phyloP scores from a whole-genome alignment of 92 coral and sea anemone genomes.

The Zoanthus sansibaricus region DNA sequence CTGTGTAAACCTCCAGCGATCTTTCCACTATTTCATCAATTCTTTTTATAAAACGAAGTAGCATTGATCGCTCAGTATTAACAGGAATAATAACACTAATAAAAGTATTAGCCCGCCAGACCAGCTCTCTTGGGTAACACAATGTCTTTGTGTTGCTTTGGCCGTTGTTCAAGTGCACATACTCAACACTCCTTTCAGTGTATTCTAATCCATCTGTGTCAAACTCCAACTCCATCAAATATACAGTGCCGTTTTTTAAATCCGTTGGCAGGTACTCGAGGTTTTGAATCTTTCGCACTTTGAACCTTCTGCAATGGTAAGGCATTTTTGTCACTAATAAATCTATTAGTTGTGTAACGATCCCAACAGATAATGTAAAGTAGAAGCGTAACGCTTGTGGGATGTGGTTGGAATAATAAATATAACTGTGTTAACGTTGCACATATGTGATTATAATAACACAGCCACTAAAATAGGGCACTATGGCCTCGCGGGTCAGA shows the following conservation, averaged over 20 bases:
- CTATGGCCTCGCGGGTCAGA: too few species aligned
- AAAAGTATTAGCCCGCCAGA: conserved; percentile 60
- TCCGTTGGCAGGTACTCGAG: conserved; percentile 62
- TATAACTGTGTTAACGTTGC: too few species aligned
- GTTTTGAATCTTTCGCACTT: conserved; percentile 54
- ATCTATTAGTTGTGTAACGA: not conserved
- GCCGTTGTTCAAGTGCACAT: conserved; percentile 52
- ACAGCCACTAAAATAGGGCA: too few species aligned
- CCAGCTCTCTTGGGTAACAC: conserved; percentile 68
- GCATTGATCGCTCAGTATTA: conserved; percentile 56
- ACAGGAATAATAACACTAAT: conserved; percentile 70
- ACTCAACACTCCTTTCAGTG: conserved; percentile 72
- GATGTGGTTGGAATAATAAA: too few species aligned
- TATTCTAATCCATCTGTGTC: conserved; percentile 81
- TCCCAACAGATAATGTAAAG: too few species aligned
- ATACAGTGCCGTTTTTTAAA: conserved; percentile 30
- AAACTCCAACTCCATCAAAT: conserved; percentile 73
- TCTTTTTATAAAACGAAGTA: conserved; percentile 70
- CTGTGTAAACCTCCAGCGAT: conserved; percentile 75
- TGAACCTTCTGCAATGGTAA: conserved; percentile 56
- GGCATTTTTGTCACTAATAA: not conserved
- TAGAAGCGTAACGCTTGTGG: too few species aligned
- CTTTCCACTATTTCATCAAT: conserved; percentile 58
- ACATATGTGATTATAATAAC: too few species aligned
- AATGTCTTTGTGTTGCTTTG: conserved; percentile 41